These are phyloP conservation scores for Sander lucioperca DNA, from an alignment of 2,113 vertebrate species.

Conservation along the genomic window DNA sequence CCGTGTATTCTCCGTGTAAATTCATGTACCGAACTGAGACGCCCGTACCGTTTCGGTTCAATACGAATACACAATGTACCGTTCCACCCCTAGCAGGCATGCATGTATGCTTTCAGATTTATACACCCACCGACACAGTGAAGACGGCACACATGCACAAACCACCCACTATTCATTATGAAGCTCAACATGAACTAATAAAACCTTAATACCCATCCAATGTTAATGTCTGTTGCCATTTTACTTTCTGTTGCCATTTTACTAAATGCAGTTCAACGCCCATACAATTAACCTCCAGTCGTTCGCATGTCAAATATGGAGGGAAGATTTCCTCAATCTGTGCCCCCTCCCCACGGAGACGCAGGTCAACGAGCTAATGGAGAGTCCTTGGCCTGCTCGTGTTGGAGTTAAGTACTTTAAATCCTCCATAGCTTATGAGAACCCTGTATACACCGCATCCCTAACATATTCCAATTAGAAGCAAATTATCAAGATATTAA, in stretches of 20 bases:
- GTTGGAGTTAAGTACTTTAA: constrained; percentile 53
- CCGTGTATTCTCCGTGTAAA: no score
- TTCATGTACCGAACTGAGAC: no score
- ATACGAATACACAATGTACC: no score
- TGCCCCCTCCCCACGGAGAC: constrained; percentile 23
- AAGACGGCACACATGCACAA: background rate
- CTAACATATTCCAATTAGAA: constrained; percentile 68
- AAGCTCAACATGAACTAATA: constrained; percentile 42
- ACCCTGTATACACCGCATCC: constrained; percentile 29
- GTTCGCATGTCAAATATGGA: constrained; percentile 55
- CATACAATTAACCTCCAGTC: constrained; percentile 62
- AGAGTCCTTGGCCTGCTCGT: constrained; percentile 31
- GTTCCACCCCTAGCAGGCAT: no score
- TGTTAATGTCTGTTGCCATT: constrained; percentile 45
- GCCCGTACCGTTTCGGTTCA: no score
- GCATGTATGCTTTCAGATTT: background rate
- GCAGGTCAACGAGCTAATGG: constrained; percentile 70
- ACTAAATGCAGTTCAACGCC: constrained; percentile 49
- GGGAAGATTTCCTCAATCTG: constrained; percentile 24
- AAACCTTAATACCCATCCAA: constrained; percentile 37
- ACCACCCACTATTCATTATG: constrained; percentile 7
- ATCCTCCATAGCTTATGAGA: constrained; percentile 55
- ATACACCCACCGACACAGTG: background rate
- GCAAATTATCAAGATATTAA: constrained; percentile 62
- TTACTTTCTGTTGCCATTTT: constrained; percentile 50